A percentile compares a stretch with the other conserved stretches of the same genome.
phyloP scores from a whole-genome alignment of 2,113 vertebrate genomes.

The Lutjanus erythropterus region DNA sequence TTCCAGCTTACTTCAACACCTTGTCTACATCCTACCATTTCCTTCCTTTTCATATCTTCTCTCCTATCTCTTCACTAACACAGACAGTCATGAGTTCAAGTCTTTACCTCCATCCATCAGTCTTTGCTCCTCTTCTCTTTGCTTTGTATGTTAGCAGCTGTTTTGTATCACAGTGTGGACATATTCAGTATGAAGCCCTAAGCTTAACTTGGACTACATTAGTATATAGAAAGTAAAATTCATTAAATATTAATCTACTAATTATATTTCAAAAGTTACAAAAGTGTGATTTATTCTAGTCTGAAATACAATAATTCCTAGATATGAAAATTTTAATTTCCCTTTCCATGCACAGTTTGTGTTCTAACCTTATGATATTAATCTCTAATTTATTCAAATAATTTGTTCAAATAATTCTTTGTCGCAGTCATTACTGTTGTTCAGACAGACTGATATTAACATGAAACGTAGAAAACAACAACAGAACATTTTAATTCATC shows the following conservation, averaged over 20 bases:
- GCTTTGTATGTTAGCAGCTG: neutral
- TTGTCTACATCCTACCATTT: neutral
- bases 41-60: neutral
- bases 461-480: constrained; percentile 62
- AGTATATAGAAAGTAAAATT: constrained; percentile 18
- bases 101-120: neutral
- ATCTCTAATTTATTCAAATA: constrained; percentile 71
- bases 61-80: neutral
- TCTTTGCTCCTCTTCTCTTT: neutral
- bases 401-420: constrained; percentile 61
- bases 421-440: constrained; percentile 51
- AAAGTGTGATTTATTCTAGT: constrained; percentile 44
- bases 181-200: neutral
- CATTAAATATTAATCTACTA: constrained; percentile 44
- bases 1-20: neutral
- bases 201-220: neutral
- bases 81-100: neutral
- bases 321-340: constrained; percentile 59
- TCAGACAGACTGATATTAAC: constrained; percentile 56
- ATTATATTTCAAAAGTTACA: constrained; percentile 39
- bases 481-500: constrained; percentile 61
- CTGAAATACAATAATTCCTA: constrained; percentile 57
- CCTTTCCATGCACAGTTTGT: constrained; percentile 52
- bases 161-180: neutral
- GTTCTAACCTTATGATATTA: constrained; percentile 55